Evolutionary conservation across 2,888 invertebrate genomes (phyloP), one percentile per base, ranked within the genome.

Genomic region (Exephanes ischioxanthus): DNA sequence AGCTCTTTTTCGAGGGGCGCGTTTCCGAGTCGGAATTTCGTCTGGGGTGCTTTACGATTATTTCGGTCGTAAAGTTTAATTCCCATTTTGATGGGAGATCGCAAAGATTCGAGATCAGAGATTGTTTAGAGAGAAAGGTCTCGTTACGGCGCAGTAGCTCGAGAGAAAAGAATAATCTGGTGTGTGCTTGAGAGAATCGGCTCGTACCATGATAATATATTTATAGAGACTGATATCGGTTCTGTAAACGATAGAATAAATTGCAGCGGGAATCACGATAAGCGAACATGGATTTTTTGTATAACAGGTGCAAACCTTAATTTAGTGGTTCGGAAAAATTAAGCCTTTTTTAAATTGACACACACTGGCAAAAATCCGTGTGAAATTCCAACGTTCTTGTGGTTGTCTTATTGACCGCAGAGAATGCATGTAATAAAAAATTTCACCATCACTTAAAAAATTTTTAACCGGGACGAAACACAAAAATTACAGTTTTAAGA

Each of bases 141-240:
- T 30, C 33, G 58, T 33, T 61, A 19, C n/a, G 48, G 19, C 75
- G 75, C 61, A 61, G 48, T 63, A 19, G 19, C 48, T 33, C 30
- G 48, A 7, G 3, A 33, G 33, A 63, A 75, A 63, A 63, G 48
- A 48, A 26, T 2, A 58, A 58, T 58, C 58, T 58, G 58, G 11
- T 58, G 58, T 58, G 58, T 58, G 58, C 22, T 58, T 26, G 45
- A 33, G 22, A 63, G 19, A 45, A 45, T 45, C 14, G 14, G 26
- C 9, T 9, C 9, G 48, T 33, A 19, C 6, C 11, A 11, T 51
- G 75, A 75, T 63, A 75, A 75, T 45, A n/a, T 63, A 63, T 63
- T 63, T 61, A 75, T 75, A 63, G 45, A 55, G 9, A n/a, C 19
- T 75, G 63, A 58, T 75, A 75, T 75, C 63, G n/a, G 41, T 63